Evolutionary conservation across 92 coral and sea anemone genomes (phyloP), one percentile per base, ranked within the genome.

Genomic region (Epizoanthus illoricatus): DNA sequence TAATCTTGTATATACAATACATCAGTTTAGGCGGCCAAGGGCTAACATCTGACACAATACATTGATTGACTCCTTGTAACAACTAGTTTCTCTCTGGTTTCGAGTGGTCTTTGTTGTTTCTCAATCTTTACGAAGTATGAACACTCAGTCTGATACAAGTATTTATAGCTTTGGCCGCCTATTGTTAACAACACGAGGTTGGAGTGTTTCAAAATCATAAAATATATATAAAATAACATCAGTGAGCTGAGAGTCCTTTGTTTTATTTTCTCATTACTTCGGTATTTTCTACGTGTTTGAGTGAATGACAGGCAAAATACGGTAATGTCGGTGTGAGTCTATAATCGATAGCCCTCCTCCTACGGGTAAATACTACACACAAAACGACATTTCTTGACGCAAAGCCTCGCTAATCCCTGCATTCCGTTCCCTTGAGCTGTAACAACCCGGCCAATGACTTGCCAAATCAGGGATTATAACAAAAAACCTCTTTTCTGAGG

Each of bases 171-270:
- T 63, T 20, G 39, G 21, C 39, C 67, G 8, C 39, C 69, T 63
- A 20, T 62, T 78, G 82, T 78, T 63, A 78, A 78, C 40, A 63
- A 78, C 71, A 63, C 82, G 82, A 76, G 71, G 71, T 63, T 62
- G 24, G 61, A 78, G 71, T 78, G 71, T 78, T 78, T 78, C 61
- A 78, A 42, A 45, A 63, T 42, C 71, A 78, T 63, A 62, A 57
- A 63, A 63, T 10, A 78, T 62, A 42, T 78, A 45, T 61, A 78
- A 75, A 78, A 75, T 42, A 64, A 78, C 82, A 62, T 40, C 43
- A 63, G 45, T 78, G 71, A 41, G 82, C 21, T 5, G 17, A 21
- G 13, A 13, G n/a, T 64, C 40, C 36, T 63, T 78, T 78, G 49
- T 63, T 78, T 78, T 78, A 15, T 41, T 78, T 40, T 43, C 57